Base-by-base conservation (phyloP, 2,797 vertebrate species). In the Tragelaphus oryx region DNA sequence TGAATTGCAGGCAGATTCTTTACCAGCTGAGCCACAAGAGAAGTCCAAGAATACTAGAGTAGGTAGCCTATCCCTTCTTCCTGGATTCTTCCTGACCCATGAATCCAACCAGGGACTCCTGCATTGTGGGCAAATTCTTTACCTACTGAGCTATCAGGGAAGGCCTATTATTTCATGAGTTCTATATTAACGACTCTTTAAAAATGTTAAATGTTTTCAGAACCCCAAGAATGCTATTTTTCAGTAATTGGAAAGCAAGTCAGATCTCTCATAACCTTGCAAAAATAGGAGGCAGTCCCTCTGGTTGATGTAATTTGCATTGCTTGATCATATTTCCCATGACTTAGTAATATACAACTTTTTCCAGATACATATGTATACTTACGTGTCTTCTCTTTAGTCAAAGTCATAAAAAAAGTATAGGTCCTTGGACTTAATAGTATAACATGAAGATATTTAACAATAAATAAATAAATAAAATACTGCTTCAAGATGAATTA, bases 401-500 rank as follows among this genome's bases (percentile, higher is more conserved):
- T 80, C 18, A 84, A 74, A 95, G 78, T 26, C 52, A 76, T 89
- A 65, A 89, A 96, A 84, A 68, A 68, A 3, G 33, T 37, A 37
- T 37, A 37, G 65, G 65, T 37, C n/a, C 11, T 62, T 94, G 41
- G 26, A 85, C 18, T 59, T 93, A 87, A 87, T 55, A 93, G 8
- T 50, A 37, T 81, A 76, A 65, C 11, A 68, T 59, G 52, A 93
- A 91, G 24, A 84, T 87, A 91, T 82, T 87, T 10, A 81, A 87
- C 3, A 81, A 91, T 11, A 76, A 96, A 68, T 37, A 92, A 24
- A 17, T 9, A 65, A 95, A 60, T 24, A 79, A 74, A 33, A 74
- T 44, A 30, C 13, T 95, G 62, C 55, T 88, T 96, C 28, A 79
- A 93, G 59, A 89, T 90, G 59, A 90, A 82, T 65, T 82, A 81